Base-by-base conservation (phyloP, 1,140 invertebrate species). In the Philotrypesis tridentata region DNA sequence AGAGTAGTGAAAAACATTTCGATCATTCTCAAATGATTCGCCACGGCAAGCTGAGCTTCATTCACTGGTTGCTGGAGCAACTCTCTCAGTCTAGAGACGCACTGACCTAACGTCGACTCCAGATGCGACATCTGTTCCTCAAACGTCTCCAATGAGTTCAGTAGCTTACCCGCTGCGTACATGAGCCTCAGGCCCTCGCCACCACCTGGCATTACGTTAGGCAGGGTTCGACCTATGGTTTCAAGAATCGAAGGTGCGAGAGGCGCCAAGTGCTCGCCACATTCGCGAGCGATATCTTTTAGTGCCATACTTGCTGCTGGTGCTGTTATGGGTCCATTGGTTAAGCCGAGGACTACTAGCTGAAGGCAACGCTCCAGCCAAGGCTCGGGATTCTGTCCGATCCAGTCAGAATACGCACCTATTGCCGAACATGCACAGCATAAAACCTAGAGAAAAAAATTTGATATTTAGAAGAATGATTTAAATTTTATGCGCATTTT, bases 201-300 rank as follows among this genome's bases (percentile, higher is more conserved):
- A 6, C 87, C 86, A 1, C 87, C 87, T 0, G 84, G 83, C 0
- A 87, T 82, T 0, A 89, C 82, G 1, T 85, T 88, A 0, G 86
- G 87, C 4, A 92, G 63, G 0, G 86, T 88, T 8, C 81, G 86
- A 17, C 89, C 88, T 2, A 92, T 90, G 0, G 87, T 91, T 9
- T 89, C 88, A 0, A 92, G 83, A 9, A 92, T 88, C 11, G 89
- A 87, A 1, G 89, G 93, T 0, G 96, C 95, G 84, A 95, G 95
- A 0, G 96, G 95, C 65, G 93, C 92, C 29, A 98, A 91, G 87
- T 95, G 93, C 7, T 93, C 88, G 80, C 94, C 93, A 88, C 97
- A 97, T 87, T 97, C 96, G 25, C 95, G 92, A 3, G 95, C 95
- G 29, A 98, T 93, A 85, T 98, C 97, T 87, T 97, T 97, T 0